Evolutionary conservation across 2,797 vertebrate genomes (phyloP).

Genomic region (Lepus townsendii): DNA sequence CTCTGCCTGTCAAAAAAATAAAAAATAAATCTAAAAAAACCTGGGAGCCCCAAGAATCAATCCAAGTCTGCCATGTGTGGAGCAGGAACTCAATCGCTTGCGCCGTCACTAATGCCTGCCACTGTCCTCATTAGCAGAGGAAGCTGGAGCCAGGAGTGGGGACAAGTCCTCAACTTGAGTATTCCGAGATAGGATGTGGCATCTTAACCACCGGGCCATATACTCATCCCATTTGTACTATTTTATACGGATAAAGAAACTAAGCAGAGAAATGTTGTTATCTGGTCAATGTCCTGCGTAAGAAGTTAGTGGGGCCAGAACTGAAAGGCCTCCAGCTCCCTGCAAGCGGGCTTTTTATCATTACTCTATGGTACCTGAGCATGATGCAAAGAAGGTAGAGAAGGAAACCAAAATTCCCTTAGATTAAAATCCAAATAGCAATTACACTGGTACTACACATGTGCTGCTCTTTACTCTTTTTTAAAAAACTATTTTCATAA

Average conservation of each 20-base stretch:
- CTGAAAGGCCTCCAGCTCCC: background rate
- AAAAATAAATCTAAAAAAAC: too few species aligned
- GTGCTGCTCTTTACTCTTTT: background rate
- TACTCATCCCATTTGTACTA: too few species aligned
- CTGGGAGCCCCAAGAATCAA: too few species aligned
- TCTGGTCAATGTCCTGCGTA: background rate
- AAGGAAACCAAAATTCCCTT: background rate
- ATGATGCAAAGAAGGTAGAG: background rate
- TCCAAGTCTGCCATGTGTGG: too few species aligned
- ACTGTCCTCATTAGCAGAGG: too few species aligned
- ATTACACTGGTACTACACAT: background rate
- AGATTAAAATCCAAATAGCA: background rate
- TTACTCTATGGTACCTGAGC: background rate
- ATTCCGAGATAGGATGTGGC: too few species aligned
- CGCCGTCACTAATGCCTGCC: too few species aligned
- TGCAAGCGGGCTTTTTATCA: background rate
- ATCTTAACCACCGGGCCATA: too few species aligned
- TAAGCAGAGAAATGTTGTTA: background rate
- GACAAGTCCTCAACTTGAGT: too few species aligned
- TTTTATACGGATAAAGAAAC: background rate
- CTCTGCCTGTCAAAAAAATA: too few species aligned
- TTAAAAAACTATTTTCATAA: background rate
- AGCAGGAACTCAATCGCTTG: too few species aligned
- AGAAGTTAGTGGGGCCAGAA: background rate
- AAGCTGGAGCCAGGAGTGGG: too few species aligned